Base-by-base conservation (phyloP, 1,140 invertebrate genomes). In the Aphidius ervi region DNA sequence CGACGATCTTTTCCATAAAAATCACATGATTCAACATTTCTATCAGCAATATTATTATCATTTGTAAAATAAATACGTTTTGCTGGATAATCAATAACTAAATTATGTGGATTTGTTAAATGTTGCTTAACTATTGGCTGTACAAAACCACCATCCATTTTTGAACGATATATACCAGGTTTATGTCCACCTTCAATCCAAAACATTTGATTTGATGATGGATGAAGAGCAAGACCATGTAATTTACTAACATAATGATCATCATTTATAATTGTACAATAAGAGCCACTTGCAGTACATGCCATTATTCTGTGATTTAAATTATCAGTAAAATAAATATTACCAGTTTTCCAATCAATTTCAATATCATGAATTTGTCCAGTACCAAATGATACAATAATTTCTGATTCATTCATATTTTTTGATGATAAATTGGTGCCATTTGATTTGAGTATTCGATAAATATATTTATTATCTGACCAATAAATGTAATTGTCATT, bases 11-110 rank as follows among this genome's bases (percentile, higher is more conserved):
- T 83, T 6, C 90, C 89, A 73, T 93, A 86, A 6, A 94, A 78
- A 16, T 83, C 82, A 16, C 93, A 82, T 3, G 88, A 90, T 75
- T 94, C 92, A 3, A 95, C 86, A 58, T 81, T 86, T 46, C 81
- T 82, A 16, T 1, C 0, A 16, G 16, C 16, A 16, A 16, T 6
- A 85, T 67, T 1, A 85, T 31, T 1, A 31, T 31, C 85, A 66
- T 92, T 90, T 0, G 94, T 87, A 84, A 93, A 93, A 66, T 92
- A 89, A 6, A 89, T 77, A 52, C 92, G 81, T 20, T 88, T 80
- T 63, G 89, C 93, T 16, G 90, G 87, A 70, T 88, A 87, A 75
- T 99, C 97, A 50, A 98, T 80, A 3, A 93, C 85, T 7, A 99
- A 77, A 4, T 93, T 93, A 74, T 93, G 95, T 1, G 95, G 93